Percentiles rank a stretch among this genome's conserved stretches.
phyloP scores from a whole-genome alignment of 1,140 invertebrate species.

The Colletes latitarsis region DNA sequence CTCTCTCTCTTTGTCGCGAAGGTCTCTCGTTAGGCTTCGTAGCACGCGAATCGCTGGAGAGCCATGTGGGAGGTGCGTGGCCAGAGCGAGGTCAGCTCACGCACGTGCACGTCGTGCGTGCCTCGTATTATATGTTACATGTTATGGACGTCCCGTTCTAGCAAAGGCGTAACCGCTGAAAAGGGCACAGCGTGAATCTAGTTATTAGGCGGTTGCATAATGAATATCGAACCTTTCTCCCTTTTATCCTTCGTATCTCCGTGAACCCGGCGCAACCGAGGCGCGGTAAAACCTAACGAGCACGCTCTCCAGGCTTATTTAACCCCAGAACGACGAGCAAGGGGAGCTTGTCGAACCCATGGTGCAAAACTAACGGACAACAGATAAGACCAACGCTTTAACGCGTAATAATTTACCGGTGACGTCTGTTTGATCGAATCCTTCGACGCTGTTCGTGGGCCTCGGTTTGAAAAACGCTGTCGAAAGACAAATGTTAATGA shows the following conservation, averaged over 20 bases:
- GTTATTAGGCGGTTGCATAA: conserved; percentile 38
- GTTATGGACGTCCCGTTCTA: conserved; percentile 38
- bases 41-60: conserved; percentile 55
- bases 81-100: conserved; percentile 74
- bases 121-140: conserved; percentile 44
- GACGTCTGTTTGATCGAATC: no score
- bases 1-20: conserved; percentile 38
- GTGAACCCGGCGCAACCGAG: no score
- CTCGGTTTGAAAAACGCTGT: no score
- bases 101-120: conserved; percentile 67
- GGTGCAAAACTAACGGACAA: no score
- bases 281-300: neutral
- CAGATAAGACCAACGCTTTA: no score
- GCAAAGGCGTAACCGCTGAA: conserved; percentile 24
- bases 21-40: conserved; percentile 55
- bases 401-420: no score
- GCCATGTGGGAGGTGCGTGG: conserved; percentile 73
- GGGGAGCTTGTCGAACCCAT: no score
- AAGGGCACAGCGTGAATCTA: conserved; percentile 6
- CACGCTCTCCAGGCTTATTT: neutral
- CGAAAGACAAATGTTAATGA: no score
- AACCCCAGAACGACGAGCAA: no score
- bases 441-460: no score
- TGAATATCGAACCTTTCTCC: conserved; percentile 16
- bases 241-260: conserved; percentile 22